A percentile compares a stretch with the other conserved stretches of the same genome.
phyloP scores from a whole-genome alignment of 1,140 invertebrate species.

The Trialeurodes vaporariorum region DNA sequence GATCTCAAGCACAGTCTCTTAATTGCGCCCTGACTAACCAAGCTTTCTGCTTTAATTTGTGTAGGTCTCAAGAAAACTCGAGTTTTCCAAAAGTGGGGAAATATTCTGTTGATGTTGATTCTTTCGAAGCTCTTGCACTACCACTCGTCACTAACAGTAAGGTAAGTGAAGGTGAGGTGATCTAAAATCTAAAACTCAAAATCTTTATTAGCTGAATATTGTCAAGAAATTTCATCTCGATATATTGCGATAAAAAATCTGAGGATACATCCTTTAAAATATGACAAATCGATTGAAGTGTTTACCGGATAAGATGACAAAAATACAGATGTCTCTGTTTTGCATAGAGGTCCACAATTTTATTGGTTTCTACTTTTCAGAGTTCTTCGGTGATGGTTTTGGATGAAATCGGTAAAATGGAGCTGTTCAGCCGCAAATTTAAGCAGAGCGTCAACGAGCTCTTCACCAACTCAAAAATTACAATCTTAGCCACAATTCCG shows the following conservation, averaged over 20 bases:
- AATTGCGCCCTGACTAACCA: no score
- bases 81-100: constrained; percentile 36
- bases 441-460: constrained; percentile 28
- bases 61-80: constrained; percentile 9
- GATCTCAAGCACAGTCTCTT: no score
- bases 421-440: constrained; percentile 39
- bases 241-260: no score
- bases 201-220: no score
- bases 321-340: no score
- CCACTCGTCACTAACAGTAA: constrained; percentile 29
- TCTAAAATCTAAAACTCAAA: no score
- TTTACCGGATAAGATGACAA: no score
- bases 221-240: no score
- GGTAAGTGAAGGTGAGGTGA: no score
- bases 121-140: constrained; percentile 39
- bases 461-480: constrained; percentile 24
- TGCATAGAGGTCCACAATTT: no score
- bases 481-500: constrained; percentile 38
- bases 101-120: constrained; percentile 37
- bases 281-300: no score
- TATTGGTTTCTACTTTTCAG: constrained; percentile 17
- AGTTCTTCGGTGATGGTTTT: constrained; percentile 30
- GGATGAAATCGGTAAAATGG: constrained; percentile 47
- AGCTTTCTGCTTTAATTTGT: background rate
- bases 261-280: no score